Evolutionary conservation across 2,797 vertebrate genomes (phyloP).

Genomic region (Pipistrellus pipistrellus): DNA sequence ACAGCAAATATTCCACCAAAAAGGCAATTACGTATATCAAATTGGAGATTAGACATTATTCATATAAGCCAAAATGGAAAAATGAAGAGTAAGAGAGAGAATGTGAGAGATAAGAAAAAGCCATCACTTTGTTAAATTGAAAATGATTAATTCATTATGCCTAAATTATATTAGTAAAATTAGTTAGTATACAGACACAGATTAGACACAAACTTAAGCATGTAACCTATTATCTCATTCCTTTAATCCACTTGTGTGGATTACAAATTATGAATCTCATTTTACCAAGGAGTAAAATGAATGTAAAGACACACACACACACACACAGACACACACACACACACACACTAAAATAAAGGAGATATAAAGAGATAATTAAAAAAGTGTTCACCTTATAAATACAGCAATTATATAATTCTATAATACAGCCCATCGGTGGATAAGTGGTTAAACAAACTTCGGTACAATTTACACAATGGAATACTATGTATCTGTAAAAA

Average conservation of each 20-base stretch:
- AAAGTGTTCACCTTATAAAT: neutral
- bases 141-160: neutral
- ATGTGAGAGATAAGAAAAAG: neutral
- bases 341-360: neutral
- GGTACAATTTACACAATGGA: no score
- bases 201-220: conserved; percentile 5
- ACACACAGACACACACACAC: no score
- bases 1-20: conserved; percentile 7
- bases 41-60: neutral
- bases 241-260: neutral
- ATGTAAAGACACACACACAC: neutral
- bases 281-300: conserved; percentile 20
- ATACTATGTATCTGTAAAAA: no score
- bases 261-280: conserved; percentile 26
- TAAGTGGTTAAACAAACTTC: no score
- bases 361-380: neutral
- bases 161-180: conserved; percentile 11
- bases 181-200: neutral
- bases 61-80: neutral
- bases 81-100: neutral
- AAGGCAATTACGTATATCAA: neutral
- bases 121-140: neutral
- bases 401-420: neutral
- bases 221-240: neutral
- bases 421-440: neutral